Evolutionary conservation across 1,140 invertebrate species (phyloP), one percentile per base, ranked within the genome.

Genomic region (Zaprionus inermis): DNA sequence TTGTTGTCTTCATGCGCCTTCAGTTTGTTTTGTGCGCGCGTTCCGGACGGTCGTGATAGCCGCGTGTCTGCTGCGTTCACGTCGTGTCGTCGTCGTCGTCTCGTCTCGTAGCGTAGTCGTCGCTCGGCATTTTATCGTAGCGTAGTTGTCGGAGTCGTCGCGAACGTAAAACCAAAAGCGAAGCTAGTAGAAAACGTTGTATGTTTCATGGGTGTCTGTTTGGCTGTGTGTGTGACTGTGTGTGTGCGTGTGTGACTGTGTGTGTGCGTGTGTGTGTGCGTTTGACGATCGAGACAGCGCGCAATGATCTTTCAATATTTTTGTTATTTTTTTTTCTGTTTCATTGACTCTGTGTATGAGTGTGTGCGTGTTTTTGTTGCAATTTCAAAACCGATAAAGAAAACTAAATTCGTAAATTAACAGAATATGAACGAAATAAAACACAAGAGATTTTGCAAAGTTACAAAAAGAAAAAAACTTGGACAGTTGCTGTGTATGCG

Each of bases 1-100:
- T 69, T 64, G 65, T 22, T 49, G 16, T 49, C 38, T 73, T 49
- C 61, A 16, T 66, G 44, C 55, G 63, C 46, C 44, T 60, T 58
- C 72, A 83, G 65, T 83, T 79, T 79, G 81, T 84, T 79, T 83
- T 84, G 64, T 66, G 78, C 77, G 72, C 81, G 80, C 72, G 72
- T 72, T 34, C 52, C 41, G 68, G 46, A 79, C 81, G 80, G 80
- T 82, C 57, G 36, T 74, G 57, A 18, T 56, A 44, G 63, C 18
- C 56, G 72, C 60, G 57, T 64, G 72, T 44, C 7, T 16, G 36
- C 38, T 44, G 38, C 38, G 38, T 44, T 44, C 38, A 44, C 38
- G 41, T 49, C 24, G 68, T 30, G 61, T 34, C 30, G 52, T 38
- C 52, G 51, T 46, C 28, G 65, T 9, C 63, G 63, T 38, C 36